Base-by-base conservation (phyloP, 2,888 invertebrate species). In the Stenurella melanura region DNA sequence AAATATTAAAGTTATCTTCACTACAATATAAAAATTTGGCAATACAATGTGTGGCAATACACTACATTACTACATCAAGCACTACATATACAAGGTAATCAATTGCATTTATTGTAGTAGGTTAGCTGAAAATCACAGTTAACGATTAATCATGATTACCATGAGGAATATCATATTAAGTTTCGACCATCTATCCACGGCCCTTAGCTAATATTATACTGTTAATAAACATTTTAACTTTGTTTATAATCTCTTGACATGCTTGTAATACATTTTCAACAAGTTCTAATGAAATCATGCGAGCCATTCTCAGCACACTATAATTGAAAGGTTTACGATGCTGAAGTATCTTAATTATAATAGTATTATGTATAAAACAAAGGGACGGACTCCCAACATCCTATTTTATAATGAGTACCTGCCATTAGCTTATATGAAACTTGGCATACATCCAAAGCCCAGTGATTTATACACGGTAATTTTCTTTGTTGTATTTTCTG, bases 241-340 rank as follows among this genome's bases (percentile, higher is more conserved):
- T 21, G 11, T 19, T 9, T 58, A 21, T 19, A 4, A 56, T 18
- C n/a, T 56, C 56, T 56, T 21, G 12, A 19, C 19, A 19, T 58
- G 19, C 4, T 12, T 58, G 19, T 19, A 58, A 58, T 58, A 58
- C 4, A 58, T 19, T 56, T 18, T 21, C 58, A 58, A 10, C 58
- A 58, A 58, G 19, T 19, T 21, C 21, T 58, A 58, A 58, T 19
- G 58, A 58, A 21, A 56, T 56, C 56, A 56, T 56, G 18, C 42
- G 11, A 56, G 15, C 17, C 18, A 56, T 58, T 58, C 21, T 58
- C 58, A 12, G 19, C 11, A 18, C 57, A 21, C 56, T 58, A 15
- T 58, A 58, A 12, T 19, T 56, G 18, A 56, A 10, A 6, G 56
- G 56, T 56, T 56, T 56, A 10, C 56, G 18, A 7, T 56, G 17